A percentile compares a stretch with the other conserved stretches of the same genome.
Conservation (phyloP, 1,140 invertebrate genomes). For the Papilio polyxenes region DNA sequence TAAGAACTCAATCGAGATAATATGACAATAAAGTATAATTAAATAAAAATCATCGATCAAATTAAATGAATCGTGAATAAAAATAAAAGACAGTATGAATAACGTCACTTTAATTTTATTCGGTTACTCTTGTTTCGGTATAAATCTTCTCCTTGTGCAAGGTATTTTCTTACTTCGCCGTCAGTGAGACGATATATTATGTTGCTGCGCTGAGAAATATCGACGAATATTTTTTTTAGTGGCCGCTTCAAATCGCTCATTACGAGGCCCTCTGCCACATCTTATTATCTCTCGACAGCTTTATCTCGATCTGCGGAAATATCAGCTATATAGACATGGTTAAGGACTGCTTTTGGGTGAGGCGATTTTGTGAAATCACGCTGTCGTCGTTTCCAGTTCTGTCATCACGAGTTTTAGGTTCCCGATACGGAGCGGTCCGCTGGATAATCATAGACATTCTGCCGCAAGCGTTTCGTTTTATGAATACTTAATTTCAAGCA, state of each 20-base stretch:
- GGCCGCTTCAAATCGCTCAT: slow-evolving; percentile 64
- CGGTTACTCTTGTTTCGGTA: slow-evolving; percentile 29
- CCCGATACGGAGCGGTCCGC: slow-evolving; percentile 57
- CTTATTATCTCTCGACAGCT: slow-evolving; percentile 61
- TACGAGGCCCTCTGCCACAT: slow-evolving; percentile 62
- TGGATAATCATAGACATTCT: slow-evolving; percentile 73
- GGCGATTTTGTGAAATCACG: slow-evolving; percentile 48
- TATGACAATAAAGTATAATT: slow-evolving; percentile 64
- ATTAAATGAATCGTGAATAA: slow-evolving; percentile 12
- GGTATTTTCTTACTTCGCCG: slow-evolving; percentile 46
- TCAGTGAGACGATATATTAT: slow-evolving; percentile 45
- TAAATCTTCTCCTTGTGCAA: slow-evolving; percentile 32
- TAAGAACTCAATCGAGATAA: slow-evolving; percentile 52
- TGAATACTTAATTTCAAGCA: slow-evolving; percentile 69
- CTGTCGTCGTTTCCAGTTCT: slow-evolving; percentile 57
- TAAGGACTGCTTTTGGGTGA: slow-evolving; percentile 48
- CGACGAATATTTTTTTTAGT: slow-evolving; percentile 54
- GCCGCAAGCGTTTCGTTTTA: slow-evolving; percentile 68
- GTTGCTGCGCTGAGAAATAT: slow-evolving; percentile 58
- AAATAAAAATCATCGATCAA: slow-evolving; percentile 43
- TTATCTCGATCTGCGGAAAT: slow-evolving; percentile 39
- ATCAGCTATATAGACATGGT: slow-evolving; percentile 40
- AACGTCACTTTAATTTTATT: slow-evolving; percentile 11
- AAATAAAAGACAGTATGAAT: slow-evolving; percentile 31
- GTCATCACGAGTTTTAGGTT: slow-evolving; percentile 64